Base-by-base conservation (phyloP, 1,140 invertebrate species). In the Drosophila willistoni region DNA sequence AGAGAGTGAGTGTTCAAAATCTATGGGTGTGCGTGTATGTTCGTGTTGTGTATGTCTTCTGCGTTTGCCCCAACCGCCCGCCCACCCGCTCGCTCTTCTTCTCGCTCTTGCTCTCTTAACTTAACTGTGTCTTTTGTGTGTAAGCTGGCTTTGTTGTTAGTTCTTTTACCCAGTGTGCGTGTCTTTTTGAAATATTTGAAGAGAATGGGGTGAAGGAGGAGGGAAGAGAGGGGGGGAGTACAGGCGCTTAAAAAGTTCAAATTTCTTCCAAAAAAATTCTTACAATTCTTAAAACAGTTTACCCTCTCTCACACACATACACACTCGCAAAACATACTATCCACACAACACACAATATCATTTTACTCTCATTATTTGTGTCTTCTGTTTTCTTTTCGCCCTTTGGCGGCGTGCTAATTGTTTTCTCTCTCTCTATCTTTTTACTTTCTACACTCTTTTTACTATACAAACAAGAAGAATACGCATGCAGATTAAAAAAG, bases 401-500 rank as follows among this genome's bases (percentile, higher is more conserved):
- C 69, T 29, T 29, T 6, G 29, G 67, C 79, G 72, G 82, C 84
- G 82, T 77, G 83, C 83, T 86, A 82, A 86, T 87, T 79, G 71
- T 86, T 66, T 77, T 84, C 79, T 84, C 84, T 66, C 36, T 78
- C 55, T 25, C 22, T 25, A 25, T 25, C 22, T 29, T 80, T 77
- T 55, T 68, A 63, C 67, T 82, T 54, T 73, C 67, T 73, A 77
- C 71, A 68, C 44, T 47, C 7, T 47, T 47, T 17, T n/a, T 71
- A 83, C 65, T 70, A 86, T 79, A 64, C 19, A 63, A 67, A 62
- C 59, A 62, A 81, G 64, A 66, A 74, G 90, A 89, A 91, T 91
- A 91, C 89, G 89, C 89, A 91, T 91, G 89, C 89, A 86, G 79
- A 82, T 89, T 78, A 73, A 79, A 89, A 77, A 51, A 29, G 6